phyloP scores from a whole-genome alignment of 2,113 vertebrate genomes.

The Odobenus rosmarus region DNA sequence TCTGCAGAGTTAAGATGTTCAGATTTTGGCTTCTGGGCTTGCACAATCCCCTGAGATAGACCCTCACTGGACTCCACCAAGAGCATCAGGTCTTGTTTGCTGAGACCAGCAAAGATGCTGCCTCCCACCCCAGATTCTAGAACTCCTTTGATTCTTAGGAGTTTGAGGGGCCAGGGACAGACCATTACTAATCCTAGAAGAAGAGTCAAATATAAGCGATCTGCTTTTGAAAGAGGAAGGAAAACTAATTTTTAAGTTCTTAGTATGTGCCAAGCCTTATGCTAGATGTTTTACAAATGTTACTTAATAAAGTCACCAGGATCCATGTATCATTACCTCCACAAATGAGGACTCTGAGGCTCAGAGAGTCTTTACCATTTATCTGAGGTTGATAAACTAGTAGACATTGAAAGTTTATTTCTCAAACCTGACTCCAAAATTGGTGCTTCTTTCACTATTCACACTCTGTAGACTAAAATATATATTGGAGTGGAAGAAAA shows the following conservation, averaged over 20 bases:
- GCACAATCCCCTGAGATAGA: not conserved
- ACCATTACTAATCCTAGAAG: not conserved
- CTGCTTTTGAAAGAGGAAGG: not conserved
- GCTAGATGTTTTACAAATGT: not conserved
- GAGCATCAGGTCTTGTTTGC: not conserved
- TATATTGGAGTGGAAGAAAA: not conserved
- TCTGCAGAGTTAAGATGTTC: not conserved
- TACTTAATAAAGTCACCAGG: not conserved
- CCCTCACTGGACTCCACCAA: not conserved
- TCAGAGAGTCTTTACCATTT: not conserved
- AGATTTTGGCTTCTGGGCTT: not conserved
- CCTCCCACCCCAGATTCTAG: not conserved
- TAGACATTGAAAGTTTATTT: not conserved
- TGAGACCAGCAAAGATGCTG: not conserved
- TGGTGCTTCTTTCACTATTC: not conserved
- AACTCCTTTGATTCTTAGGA: not conserved
- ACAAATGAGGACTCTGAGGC: not conserved
- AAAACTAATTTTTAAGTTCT: constrained; percentile 38
- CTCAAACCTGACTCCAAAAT: not conserved
- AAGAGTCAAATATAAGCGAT: not conserved
- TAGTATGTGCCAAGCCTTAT: not conserved
- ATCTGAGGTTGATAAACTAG: not conserved
- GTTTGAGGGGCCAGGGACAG: not conserved
- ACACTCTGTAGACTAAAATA: not conserved
- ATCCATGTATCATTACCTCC: not conserved